Evolutionary conservation across 2,113 vertebrate genomes (phyloP).

Genomic region (Oceanites oceanicus): DNA sequence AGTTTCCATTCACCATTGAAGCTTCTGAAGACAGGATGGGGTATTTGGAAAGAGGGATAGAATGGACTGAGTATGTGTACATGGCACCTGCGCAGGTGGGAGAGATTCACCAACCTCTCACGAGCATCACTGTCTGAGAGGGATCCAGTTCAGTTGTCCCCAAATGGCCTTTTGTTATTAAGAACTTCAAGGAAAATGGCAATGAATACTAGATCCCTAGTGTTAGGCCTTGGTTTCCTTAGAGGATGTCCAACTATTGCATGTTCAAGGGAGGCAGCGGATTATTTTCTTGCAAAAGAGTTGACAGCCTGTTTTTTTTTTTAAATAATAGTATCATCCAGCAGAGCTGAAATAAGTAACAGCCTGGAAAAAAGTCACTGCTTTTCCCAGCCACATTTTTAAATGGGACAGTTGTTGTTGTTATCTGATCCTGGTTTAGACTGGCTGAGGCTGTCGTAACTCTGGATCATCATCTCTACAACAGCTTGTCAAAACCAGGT

Average conservation of each 20-base stretch:
- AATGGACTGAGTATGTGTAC: neutral
- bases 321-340: neutral
- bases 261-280: neutral
- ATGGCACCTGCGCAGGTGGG: neutral
- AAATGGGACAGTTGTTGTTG: neutral
- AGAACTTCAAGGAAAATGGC: neutral
- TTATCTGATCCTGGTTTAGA: neutral
- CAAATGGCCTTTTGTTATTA: neutral
- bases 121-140: neutral
- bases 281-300: neutral
- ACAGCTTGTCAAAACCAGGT: neutral
- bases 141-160: neutral
- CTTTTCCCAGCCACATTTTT: neutral
- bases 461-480: neutral
- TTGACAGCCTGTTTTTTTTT: neutral
- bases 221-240: neutral
- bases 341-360: neutral
- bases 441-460: neutral
- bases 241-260: neutral
- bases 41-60: neutral
- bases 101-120: neutral
- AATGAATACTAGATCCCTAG: neutral
- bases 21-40: neutral
- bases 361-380: neutral
- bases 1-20: neutral